A percentile compares a stretch with the other conserved stretches of the same genome.
Conservation (phyloP, 2,113 vertebrate genomes). For the Lonchura striata region DNA sequence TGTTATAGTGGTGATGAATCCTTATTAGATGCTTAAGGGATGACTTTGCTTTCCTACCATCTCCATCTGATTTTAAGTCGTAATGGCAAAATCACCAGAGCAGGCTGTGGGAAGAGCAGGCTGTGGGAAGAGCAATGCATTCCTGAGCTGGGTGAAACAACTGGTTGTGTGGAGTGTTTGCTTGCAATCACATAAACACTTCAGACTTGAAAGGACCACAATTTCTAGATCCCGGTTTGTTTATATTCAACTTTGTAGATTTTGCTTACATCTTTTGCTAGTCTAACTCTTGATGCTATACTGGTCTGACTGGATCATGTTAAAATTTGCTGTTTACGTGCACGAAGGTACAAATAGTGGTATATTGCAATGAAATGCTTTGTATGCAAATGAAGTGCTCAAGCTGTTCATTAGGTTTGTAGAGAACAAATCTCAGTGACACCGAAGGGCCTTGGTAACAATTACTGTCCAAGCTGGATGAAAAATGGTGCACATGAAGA, state of each 20-base stretch:
- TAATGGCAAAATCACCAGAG: neutral
- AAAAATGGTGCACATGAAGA: neutral
- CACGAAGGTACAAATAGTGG: neutral
- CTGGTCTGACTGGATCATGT: slow-evolving; percentile 25
- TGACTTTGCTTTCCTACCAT: neutral
- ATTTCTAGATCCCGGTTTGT: neutral
- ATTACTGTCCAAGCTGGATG: neutral
- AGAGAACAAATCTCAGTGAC: neutral
- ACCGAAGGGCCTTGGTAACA: neutral
- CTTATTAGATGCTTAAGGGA: neutral
- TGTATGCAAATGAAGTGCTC: neutral
- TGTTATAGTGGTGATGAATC: neutral
- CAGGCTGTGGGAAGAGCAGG: neutral
- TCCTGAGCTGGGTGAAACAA: slow-evolving; percentile 28
- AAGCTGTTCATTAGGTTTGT: neutral
- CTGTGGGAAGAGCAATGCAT: neutral
- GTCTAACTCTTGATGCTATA: slow-evolving; percentile 7
- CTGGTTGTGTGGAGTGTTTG: neutral
- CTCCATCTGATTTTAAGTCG: neutral
- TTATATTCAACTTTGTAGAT: slow-evolving; percentile 26
- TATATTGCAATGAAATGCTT: neutral
- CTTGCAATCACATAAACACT: slow-evolving; percentile 1
- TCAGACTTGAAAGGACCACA: slow-evolving; percentile 7
- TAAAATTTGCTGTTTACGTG: neutral
- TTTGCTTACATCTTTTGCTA: neutral